These are phyloP conservation scores for Nemoura dubitans DNA, from an alignment of 2,888 invertebrate genomes.

Conservation along the genomic window DNA sequence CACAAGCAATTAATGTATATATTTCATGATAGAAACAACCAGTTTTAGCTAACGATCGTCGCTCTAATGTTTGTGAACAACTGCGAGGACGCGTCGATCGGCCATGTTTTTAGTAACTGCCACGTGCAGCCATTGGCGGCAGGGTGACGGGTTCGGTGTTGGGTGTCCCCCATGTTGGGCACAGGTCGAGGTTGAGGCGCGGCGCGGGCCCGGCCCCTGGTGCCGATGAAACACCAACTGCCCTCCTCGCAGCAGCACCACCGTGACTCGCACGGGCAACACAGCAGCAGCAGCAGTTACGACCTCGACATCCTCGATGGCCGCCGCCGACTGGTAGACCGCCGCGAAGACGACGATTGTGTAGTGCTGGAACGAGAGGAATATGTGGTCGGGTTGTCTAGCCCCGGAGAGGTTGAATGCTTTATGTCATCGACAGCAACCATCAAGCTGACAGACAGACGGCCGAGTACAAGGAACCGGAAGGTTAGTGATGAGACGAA, in stretches of 20 bases:
- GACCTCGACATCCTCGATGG: not conserved
- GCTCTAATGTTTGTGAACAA: no score
- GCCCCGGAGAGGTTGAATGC: slow-evolving; percentile 57
- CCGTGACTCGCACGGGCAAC: slow-evolving; percentile 17
- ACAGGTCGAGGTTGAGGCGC: slow-evolving; percentile 48
- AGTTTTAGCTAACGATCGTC: no score
- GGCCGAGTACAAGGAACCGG: slow-evolving; percentile 57
- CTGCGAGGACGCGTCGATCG: no score
- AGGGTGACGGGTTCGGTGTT: not conserved
- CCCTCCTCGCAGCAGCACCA: slow-evolving; percentile 45
- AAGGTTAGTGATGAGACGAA: slow-evolving; percentile 83
- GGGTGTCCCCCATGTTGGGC: not conserved
- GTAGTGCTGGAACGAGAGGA: slow-evolving; percentile 62
- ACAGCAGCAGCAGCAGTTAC: slow-evolving; percentile 1
- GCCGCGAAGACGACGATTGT: not conserved
- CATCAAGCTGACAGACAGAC: slow-evolving; percentile 61
- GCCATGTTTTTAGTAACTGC: not conserved
- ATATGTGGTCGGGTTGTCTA: slow-evolving; percentile 61
- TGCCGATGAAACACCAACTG: slow-evolving; percentile 50
- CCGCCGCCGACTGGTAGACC: not conserved
- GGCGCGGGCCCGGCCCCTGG: slow-evolving; percentile 49
- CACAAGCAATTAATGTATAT: no score
- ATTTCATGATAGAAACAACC: no score
- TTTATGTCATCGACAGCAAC: slow-evolving; percentile 61
- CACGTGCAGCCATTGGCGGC: not conserved